Conservation (phyloP, 2,797 vertebrate genomes). For the Eidolon dupreanum region DNA sequence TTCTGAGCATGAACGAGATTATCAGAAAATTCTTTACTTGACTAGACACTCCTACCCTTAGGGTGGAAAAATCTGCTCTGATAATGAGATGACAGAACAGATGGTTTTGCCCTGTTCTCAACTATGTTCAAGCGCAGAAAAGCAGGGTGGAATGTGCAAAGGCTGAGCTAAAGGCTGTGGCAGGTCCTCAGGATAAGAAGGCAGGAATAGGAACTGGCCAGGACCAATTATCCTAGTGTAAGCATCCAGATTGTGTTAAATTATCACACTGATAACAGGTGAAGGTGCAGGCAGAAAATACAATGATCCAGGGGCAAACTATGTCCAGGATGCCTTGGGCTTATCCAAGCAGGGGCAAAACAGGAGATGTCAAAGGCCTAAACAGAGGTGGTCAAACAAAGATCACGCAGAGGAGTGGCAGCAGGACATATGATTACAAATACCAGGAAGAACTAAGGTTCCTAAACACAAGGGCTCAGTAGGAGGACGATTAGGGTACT, state of each 20-base stretch:
- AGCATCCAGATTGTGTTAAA: not conserved
- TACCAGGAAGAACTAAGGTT: not conserved
- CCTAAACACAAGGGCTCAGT: not conserved
- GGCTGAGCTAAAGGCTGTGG: not conserved
- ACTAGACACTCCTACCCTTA: not conserved
- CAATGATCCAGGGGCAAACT: not conserved
- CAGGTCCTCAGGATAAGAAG: not conserved
- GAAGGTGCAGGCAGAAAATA: not conserved
- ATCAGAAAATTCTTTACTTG: constrained; percentile 45
- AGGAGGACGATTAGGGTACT: not conserved
- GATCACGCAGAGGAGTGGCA: not conserved
- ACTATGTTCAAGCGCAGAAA: not conserved
- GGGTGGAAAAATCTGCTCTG: not conserved
- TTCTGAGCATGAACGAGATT: constrained; percentile 6
- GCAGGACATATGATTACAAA: not conserved
- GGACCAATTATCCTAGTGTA: not conserved
- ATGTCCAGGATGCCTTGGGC: not conserved
- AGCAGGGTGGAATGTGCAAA: not conserved
- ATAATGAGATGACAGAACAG: not conserved
- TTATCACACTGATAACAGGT: not conserved
- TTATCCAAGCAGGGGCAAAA: not conserved
- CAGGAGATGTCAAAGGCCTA: not conserved
- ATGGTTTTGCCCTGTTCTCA: not conserved
- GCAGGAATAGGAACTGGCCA: not conserved
- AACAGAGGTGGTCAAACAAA: not conserved